Percentiles rank a stretch among this genome's conserved stretches.
Conservation (phyloP, 2,888 invertebrate species). For the Nysson spinosus region DNA sequence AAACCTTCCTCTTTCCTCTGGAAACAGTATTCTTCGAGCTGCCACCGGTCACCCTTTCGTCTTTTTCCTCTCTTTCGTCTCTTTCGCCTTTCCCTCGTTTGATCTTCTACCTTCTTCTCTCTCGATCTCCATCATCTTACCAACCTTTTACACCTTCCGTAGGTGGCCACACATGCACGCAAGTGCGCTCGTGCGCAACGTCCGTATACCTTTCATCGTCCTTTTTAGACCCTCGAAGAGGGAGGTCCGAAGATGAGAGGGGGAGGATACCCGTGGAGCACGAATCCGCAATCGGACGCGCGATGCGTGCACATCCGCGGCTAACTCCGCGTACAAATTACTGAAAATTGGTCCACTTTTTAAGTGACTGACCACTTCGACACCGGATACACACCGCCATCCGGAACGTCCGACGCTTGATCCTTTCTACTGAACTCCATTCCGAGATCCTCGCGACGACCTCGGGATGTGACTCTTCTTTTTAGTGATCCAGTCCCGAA, state of each 20-base stretch:
- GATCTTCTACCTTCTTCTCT: slow-evolving; percentile 16
- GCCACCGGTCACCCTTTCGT: slow-evolving; percentile 42
- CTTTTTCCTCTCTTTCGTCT: not conserved
- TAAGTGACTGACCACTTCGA: slow-evolving; percentile 43
- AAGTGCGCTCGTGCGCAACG: slow-evolving; percentile 29
- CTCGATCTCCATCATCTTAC: slow-evolving; percentile 1
- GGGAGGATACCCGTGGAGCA: slow-evolving; percentile 5
- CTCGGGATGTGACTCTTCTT: slow-evolving; percentile 24
- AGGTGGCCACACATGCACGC: slow-evolving; percentile 20
- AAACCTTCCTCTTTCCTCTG: slow-evolving; percentile 34
- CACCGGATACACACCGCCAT: slow-evolving; percentile 24
- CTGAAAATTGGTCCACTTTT: slow-evolving; percentile 72
- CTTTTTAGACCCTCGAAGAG: not conserved
- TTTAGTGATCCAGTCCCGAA: slow-evolving; percentile 2
- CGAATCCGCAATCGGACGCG: slow-evolving; percentile 30
- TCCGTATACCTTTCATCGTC: no score
- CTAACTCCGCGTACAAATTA: slow-evolving; percentile 68
- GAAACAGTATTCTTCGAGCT: slow-evolving; percentile 30
- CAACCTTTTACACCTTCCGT: slow-evolving; percentile 34
- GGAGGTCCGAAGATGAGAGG: not conserved
- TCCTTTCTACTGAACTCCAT: slow-evolving; percentile 30
- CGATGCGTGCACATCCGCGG: slow-evolving; percentile 48
- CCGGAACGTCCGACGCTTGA: slow-evolving; percentile 27
- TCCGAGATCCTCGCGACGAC: slow-evolving; percentile 5
- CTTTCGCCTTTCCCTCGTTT: slow-evolving; percentile 9